Evolutionary conservation across 2,113 vertebrate species (phyloP).

Genomic region (Upupa epops): DNA sequence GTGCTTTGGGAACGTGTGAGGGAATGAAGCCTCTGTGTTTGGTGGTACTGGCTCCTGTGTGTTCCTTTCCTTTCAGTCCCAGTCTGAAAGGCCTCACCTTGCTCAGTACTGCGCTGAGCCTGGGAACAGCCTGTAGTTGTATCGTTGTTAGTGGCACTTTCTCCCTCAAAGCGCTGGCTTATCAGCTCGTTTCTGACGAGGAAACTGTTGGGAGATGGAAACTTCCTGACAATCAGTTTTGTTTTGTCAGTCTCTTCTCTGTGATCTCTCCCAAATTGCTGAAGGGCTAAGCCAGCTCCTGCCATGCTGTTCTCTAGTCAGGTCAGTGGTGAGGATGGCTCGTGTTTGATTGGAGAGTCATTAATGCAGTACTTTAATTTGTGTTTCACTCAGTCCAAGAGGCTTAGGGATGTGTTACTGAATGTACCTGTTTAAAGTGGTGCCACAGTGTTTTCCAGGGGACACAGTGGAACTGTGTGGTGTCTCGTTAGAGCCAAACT

Average conservation of each 20-base stretch:
- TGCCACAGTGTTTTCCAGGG: neutral
- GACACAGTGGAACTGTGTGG: no score
- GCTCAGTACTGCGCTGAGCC: slow-evolving; percentile 74
- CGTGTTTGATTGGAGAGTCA: neutral
- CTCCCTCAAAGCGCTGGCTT: slow-evolving; percentile 72
- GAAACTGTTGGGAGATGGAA: slow-evolving; percentile 72
- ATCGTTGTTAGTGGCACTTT: slow-evolving; percentile 68
- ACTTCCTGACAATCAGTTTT: slow-evolving; percentile 62
- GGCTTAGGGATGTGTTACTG: neutral
- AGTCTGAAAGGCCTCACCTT: slow-evolving; percentile 66
- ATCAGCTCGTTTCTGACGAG: slow-evolving; percentile 75
- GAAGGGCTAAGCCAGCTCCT: slow-evolving; percentile 26
- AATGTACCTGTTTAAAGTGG: neutral
- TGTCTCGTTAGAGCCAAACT: neutral
- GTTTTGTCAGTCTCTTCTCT: slow-evolving; percentile 32
- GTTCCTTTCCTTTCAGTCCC: slow-evolving; percentile 64
- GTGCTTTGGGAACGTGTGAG: slow-evolving; percentile 70
- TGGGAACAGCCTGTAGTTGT: slow-evolving; percentile 71
- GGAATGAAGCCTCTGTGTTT: slow-evolving; percentile 71
- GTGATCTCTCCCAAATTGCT: slow-evolving; percentile 46
- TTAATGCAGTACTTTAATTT: neutral
- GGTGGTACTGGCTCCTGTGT: slow-evolving; percentile 51
- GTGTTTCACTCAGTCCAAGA: neutral
- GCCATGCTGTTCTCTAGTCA: neutral
- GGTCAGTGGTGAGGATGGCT: neutral